phyloP scores from a whole-genome alignment of 1,140 invertebrate species.

The Rhysida immarginata region DNA sequence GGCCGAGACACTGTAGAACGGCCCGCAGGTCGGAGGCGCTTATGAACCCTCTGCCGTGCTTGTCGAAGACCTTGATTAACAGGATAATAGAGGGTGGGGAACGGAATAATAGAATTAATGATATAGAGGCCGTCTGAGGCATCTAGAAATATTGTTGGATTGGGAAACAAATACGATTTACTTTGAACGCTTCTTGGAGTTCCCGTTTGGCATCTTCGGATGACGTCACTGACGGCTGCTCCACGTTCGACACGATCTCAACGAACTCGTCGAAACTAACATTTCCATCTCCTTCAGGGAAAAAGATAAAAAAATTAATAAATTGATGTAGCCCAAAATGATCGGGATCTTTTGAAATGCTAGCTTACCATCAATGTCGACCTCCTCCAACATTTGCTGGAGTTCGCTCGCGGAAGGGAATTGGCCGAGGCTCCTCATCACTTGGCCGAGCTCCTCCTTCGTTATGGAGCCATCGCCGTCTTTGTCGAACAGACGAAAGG shows the following conservation, averaged over 20 bases:
- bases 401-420: constrained; percentile 68
- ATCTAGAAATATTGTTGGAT: too few species aligned
- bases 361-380: constrained; percentile 72
- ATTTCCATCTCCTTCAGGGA: constrained; percentile 54
- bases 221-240: constrained; percentile 36
- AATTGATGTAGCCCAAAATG: too few species aligned
- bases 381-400: constrained; percentile 73
- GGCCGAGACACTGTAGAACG: constrained; percentile 66
- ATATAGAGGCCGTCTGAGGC: too few species aligned
- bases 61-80: constrained; percentile 48
- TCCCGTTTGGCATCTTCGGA: constrained; percentile 63
- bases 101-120: not conserved
- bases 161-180: too few species aligned
- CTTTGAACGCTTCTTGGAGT: constrained; percentile 67
- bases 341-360: too few species aligned
- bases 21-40: constrained; percentile 66
- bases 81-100: not conserved
- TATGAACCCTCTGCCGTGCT: constrained; percentile 71
- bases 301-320: not conserved
- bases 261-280: constrained; percentile 87
- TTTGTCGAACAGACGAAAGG: constrained; percentile 75
- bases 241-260: constrained; percentile 72
- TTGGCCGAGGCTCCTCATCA: constrained; percentile 69
- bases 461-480: constrained; percentile 76
- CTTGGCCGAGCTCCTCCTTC: constrained; percentile 64